Conservation (phyloP, 23 tunicate species). For the Diplosoma virens region DNA sequence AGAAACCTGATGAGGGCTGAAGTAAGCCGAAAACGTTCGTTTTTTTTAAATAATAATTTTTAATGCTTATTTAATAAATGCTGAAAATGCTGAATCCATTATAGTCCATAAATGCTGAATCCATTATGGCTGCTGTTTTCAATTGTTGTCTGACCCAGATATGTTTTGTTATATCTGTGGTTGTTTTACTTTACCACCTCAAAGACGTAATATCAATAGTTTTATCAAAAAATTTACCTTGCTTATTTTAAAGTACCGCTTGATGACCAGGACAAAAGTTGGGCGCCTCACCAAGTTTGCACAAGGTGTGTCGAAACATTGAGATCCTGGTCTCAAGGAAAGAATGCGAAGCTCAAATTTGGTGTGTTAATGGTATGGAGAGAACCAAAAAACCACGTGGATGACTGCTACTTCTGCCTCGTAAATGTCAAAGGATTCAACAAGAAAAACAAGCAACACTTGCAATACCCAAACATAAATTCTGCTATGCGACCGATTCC, state of each 20-base stretch:
- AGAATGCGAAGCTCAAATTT: slow-evolving; percentile 7
- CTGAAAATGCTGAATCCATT: no score
- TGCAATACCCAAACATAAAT: no score
- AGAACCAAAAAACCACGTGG: slow-evolving; percentile 26
- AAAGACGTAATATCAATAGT: slow-evolving; percentile 9
- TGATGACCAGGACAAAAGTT: slow-evolving; percentile 15
- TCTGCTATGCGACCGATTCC: slow-evolving; percentile 27
- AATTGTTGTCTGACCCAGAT: no score
- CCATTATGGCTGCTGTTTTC: no score
- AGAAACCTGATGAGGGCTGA: no score
- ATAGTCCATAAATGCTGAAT: no score
- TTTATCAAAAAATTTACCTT: slow-evolving; percentile 2
- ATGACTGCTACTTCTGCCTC: slow-evolving; percentile 33
- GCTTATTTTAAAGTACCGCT: slow-evolving; percentile 22
- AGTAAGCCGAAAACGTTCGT: no score
- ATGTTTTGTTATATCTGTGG: slow-evolving; percentile 18
- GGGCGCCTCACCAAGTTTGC: slow-evolving; percentile 19
- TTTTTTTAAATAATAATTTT: no score
- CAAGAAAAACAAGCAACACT: slow-evolving; percentile 11
- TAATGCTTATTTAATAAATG: no score
- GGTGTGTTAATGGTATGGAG: slow-evolving; percentile 11
- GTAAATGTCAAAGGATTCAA: no score
- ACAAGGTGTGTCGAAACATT: slow-evolving; percentile 10
- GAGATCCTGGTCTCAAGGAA: no score
- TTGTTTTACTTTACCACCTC: slow-evolving; percentile 22